These are phyloP conservation scores for Drosophila lini DNA, from an alignment of 1,140 invertebrate genomes.

Conservation along the genomic window DNA sequence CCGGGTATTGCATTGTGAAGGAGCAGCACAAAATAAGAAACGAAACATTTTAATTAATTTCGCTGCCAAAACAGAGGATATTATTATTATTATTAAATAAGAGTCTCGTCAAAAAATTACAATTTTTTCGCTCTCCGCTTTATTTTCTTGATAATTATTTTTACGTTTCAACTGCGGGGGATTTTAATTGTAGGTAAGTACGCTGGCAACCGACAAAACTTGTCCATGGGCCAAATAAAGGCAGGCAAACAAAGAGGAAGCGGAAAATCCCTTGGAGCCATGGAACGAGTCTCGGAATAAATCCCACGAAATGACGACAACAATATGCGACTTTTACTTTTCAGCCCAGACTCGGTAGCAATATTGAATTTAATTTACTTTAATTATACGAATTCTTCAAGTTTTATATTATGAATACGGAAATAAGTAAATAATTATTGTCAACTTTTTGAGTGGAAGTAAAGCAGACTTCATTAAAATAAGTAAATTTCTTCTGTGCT, in stretches of 20 bases:
- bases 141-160: conserved; percentile 69
- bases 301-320: conserved; percentile 40
- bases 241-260: conserved; percentile 21
- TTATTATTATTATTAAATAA: conserved; percentile 68
- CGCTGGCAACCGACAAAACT: conserved; percentile 46
- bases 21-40: conserved; percentile 20
- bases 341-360: not conserved
- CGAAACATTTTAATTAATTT: conserved; percentile 59
- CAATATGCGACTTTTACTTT: conserved; percentile 46
- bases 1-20: not conserved
- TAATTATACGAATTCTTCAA: conserved; percentile 10
- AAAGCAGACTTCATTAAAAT: not conserved
- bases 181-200: conserved; percentile 68
- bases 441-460: not conserved
- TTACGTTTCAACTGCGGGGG: conserved; percentile 52
- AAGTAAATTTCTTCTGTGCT: not conserved
- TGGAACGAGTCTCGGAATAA: conserved; percentile 27
- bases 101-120: conserved; percentile 36
- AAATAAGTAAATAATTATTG: not conserved
- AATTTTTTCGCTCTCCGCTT: conserved; percentile 22
- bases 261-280: conserved; percentile 36
- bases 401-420: conserved; percentile 26
- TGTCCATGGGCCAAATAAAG: conserved; percentile 54
- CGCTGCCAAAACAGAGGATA: conserved; percentile 39
- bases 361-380: conserved; percentile 29